Conservation (phyloP, 2,888 invertebrate genomes). For the Tipula helvola region DNA sequence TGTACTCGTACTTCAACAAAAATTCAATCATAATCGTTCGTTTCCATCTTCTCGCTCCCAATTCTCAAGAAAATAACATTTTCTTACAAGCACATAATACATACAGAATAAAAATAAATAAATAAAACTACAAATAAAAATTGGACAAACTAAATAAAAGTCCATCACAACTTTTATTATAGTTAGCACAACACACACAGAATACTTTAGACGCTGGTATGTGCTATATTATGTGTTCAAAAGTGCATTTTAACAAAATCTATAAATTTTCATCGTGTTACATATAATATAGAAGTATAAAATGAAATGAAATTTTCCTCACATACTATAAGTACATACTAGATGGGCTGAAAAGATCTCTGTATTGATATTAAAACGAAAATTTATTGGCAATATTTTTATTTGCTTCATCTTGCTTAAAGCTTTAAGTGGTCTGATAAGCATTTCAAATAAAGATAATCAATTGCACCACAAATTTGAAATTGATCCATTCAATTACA, state of each 20-base stretch:
- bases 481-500: no score
- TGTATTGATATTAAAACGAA: no score
- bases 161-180: background rate
- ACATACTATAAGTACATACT: background rate
- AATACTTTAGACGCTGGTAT: background rate
- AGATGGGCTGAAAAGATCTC: no score
- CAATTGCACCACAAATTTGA: no score
- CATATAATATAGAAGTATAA: background rate
- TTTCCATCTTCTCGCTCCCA: background rate
- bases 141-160: background rate
- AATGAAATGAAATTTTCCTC: background rate
- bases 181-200: background rate
- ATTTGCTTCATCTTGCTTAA: no score
- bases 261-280: background rate
- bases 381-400: no score
- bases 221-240: background rate
- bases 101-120: background rate
- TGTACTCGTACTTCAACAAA: background rate
- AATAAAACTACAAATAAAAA: background rate
- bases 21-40: background rate
- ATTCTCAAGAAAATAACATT: background rate
- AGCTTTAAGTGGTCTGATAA: no score
- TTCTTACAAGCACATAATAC: background rate
- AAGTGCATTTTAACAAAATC: background rate
- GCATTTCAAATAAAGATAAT: no score